Evolutionary conservation across 1,140 invertebrate genomes (phyloP), one percentile per base, ranked within the genome.

Genomic region (Sipha flava): DNA sequence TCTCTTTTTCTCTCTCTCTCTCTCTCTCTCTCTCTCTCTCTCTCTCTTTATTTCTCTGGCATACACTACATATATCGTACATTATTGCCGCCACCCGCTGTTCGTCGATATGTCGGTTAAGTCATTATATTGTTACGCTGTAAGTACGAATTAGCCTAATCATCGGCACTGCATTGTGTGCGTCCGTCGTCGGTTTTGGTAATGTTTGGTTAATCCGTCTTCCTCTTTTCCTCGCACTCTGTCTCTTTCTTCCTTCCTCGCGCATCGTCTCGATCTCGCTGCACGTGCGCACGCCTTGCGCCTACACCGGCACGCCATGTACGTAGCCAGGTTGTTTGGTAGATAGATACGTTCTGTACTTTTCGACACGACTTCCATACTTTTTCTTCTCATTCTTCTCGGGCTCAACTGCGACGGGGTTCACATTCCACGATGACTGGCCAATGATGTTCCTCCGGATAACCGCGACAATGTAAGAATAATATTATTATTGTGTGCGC

Each of bases 91-190:
- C 23, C 66, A 47, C 66, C 66, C 43, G 66, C 66, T 47, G 66
- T 43, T 45, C 21, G 31, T 54, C 49, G 47, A 54, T 77, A 59
- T 57, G 40, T 77, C 16, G 49, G 52, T 77, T 54, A 77, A 77
- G 73, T 77, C 73, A 59, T 77, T 59, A 66, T 40, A 77, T 59
- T 77, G 73, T 40, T 70, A 29, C 23, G 23, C 37, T 26, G n/a
- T n/a, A n/a, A n/a, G n/a, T n/a, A 77, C 73, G 26, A 57, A 59
- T 77, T 59, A 59, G 73, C 73, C 73, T 77, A 77, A 77, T 77
- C 73, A 77, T 77, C 73, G 73, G 73, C 34, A 43, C 52, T 14
- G 73, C 52, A 77, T 77, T 77, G 73, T 77, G 37, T 29, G 47
- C 72, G 49, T 77, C 18, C 66, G 66, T n/a, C 23, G 66, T 66